Evolutionary conservation across 2,113 vertebrate genomes (phyloP).

Genomic region (Potamarius usumacintae): DNA sequence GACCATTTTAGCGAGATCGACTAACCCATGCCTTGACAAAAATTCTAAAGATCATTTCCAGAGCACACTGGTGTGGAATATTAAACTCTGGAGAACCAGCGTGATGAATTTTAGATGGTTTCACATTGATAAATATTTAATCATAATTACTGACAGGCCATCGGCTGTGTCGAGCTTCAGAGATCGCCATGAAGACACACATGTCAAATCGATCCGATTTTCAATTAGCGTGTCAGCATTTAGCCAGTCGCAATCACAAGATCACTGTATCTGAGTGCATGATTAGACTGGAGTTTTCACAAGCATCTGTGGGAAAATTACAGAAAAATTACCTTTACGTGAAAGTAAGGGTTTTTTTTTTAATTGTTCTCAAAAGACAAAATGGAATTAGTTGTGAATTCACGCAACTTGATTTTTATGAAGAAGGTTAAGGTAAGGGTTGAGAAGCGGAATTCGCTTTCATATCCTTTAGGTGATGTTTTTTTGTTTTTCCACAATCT

Average conservation of each 20-base stretch:
- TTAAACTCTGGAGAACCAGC: background rate
- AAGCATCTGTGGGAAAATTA: background rate
- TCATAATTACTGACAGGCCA: constrained; percentile 39
- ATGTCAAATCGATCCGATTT: background rate
- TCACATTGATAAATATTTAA: constrained; percentile 38
- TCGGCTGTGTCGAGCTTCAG: background rate
- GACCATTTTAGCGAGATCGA: background rate
- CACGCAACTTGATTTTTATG: background rate
- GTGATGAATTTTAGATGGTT: constrained; percentile 40
- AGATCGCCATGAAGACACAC: background rate
- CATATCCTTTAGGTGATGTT: background rate
- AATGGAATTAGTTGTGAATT: too few relatives aligned
- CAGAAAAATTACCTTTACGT: background rate
- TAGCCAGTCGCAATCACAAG: background rate
- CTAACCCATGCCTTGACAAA: background rate
- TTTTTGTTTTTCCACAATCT: background rate
- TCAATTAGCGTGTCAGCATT: constrained; percentile 7
- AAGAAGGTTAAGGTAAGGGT: background rate
- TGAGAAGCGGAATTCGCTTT: background rate
- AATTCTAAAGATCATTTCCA: constrained; percentile 3
- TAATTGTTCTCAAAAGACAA: background rate
- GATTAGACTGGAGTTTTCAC: background rate
- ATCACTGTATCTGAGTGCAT: too few relatives aligned
- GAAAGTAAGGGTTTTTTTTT: background rate
- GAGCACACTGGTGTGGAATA: background rate